Conservation (phyloP, 2,888 invertebrate genomes). For the Euclidia mi region DNA sequence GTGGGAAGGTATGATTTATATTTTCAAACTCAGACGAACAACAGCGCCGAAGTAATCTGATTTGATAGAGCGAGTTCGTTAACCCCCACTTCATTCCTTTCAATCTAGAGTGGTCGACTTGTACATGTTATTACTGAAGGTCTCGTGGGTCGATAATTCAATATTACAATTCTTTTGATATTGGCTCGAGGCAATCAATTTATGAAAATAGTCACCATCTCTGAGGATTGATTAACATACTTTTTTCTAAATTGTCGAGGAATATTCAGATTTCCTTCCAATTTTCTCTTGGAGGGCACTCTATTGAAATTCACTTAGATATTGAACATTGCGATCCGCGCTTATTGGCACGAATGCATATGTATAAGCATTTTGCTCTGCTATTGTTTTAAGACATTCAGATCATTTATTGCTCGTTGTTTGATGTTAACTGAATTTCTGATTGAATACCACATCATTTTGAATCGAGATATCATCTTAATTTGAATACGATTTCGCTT, state of each 20-base stretch:
- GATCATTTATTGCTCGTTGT: constrained; percentile 47
- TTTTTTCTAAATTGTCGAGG: constrained; percentile 79
- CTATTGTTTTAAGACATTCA: constrained; percentile 59
- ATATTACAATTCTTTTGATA: constrained; percentile 79
- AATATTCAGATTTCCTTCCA: constrained; percentile 86
- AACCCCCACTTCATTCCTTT: constrained; percentile 3
- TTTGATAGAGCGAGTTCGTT: neutral
- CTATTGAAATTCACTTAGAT: constrained; percentile 81
- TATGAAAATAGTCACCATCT: constrained; percentile 84
- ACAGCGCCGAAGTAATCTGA: too few relatives aligned
- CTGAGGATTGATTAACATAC: too few relatives aligned
- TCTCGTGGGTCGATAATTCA: constrained; percentile 66
- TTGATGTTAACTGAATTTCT: constrained; percentile 39
- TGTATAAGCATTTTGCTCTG: constrained; percentile 64
- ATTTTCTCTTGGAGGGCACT: constrained; percentile 82
- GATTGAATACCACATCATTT: constrained; percentile 30
- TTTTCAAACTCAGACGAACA: too few relatives aligned
- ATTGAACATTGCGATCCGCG: constrained; percentile 80
- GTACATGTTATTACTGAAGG: constrained; percentile 51
- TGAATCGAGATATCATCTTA: constrained; percentile 8
- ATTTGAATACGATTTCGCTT: constrained; percentile 1
- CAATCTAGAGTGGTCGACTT: constrained; percentile 24
- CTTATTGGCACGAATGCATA: constrained; percentile 70
- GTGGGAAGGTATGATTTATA: too few relatives aligned
- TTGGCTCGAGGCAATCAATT: constrained; percentile 81